These are phyloP conservation scores for Nerophis ophidion DNA, from an alignment of 2,113 vertebrate genomes.

Conservation along the genomic window DNA sequence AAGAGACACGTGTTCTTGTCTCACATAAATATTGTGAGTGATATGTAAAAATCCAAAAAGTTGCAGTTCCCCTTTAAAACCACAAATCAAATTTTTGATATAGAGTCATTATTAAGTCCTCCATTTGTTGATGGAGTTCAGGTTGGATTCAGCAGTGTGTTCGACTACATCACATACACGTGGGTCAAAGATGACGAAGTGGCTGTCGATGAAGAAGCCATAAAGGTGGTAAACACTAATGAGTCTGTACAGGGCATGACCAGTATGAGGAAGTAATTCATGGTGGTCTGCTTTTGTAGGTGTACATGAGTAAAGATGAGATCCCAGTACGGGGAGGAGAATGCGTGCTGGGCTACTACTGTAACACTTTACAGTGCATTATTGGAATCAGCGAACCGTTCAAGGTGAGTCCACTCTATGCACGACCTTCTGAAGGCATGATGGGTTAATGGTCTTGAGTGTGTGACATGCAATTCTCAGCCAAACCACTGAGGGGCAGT, in stretches of 20 bases:
- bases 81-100: background rate
- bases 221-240: slow-evolving; percentile 67
- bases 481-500: too few species aligned
- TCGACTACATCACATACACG: slow-evolving; percentile 86
- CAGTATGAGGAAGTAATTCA: background rate
- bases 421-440: too few species aligned
- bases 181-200: slow-evolving; percentile 91
- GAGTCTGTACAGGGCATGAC: background rate
- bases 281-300: slow-evolving; percentile 59
- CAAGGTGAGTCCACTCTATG: slow-evolving; percentile 67
- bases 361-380: slow-evolving; percentile 78
- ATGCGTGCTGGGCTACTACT: slow-evolving; percentile 87
- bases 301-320: slow-evolving; percentile 81
- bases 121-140: slow-evolving; percentile 48
- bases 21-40: too few species aligned
- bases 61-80: background rate
- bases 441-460: too few species aligned
- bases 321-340: slow-evolving; percentile 78
- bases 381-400: slow-evolving; percentile 87
- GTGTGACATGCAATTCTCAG: too few species aligned
- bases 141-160: slow-evolving; percentile 79
- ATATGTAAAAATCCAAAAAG: too few species aligned
- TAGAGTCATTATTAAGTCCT: background rate
- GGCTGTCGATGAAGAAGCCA: slow-evolving; percentile 63
- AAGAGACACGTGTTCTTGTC: too few species aligned